Evolutionary conservation across 2,888 invertebrate genomes (phyloP).

Genomic region (Gastrophysa polygoni): DNA sequence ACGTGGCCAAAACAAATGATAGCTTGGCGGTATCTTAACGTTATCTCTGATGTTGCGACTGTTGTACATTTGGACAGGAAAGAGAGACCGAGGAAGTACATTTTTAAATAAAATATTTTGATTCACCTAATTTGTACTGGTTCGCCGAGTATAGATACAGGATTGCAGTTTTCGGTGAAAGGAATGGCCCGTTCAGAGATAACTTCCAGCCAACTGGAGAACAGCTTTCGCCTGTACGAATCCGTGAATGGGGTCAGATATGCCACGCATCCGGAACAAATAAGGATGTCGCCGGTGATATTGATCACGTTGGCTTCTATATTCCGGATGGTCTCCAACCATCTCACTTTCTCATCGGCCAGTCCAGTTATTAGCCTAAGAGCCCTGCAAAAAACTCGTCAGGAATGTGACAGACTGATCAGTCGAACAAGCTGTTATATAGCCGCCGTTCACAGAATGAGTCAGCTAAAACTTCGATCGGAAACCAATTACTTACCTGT

Average conservation of each 20-base stretch:
- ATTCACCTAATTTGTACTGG: constrained; percentile 67
- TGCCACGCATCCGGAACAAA: constrained; percentile 75
- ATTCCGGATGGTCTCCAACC: constrained; percentile 72
- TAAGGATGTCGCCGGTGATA: constrained; percentile 73
- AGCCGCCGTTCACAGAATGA: no score
- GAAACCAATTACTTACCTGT: constrained; percentile 44
- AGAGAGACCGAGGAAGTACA: no score
- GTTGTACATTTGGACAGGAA: no score
- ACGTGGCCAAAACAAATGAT: no score
- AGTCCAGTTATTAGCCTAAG: constrained; percentile 63
- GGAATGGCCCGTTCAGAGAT: constrained; percentile 63
- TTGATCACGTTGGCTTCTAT: constrained; percentile 64
- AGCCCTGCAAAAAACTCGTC: constrained; percentile 60
- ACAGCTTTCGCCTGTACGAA: constrained; percentile 64
- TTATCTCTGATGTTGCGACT: no score
- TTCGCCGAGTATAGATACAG: constrained; percentile 72
- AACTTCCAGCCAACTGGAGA: constrained; percentile 64
- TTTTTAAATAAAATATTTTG: no score
- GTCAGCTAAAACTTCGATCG: no score
- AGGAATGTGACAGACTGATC: no score
- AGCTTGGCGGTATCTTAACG: no score
- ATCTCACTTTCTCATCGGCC: constrained; percentile 58
- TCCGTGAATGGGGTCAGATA: constrained; percentile 82
- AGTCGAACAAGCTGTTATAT: no score
- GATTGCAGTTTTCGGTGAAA: constrained; percentile 70